Evolutionary conservation across 2,888 invertebrate species (phyloP), one percentile per base, ranked within the genome.

Genomic region (Teleiodes luculella): DNA sequence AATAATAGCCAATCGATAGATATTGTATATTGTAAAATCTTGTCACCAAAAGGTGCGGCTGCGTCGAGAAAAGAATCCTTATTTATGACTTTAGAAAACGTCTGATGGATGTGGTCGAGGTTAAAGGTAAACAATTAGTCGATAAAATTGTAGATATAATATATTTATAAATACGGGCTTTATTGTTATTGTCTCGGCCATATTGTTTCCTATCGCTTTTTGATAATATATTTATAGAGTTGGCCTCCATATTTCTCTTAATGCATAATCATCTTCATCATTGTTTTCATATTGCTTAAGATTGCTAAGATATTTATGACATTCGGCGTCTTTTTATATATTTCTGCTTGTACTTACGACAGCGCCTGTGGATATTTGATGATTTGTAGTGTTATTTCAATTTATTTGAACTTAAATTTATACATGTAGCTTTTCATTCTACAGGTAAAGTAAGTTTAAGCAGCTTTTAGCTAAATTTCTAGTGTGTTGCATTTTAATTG

Each of bases 81-180:
- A 52, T 52, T 53, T 53, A 56, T 46, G 20, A 45, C 50, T 50
- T 53, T 49, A 43, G 49, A 52, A 56, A 56, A 39, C 43, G 24
- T 45, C 14, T 43, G 36, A 56, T 52, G n/a, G 37, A 51, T 39
- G 55, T 11, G 35, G 18, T 7, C 5, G 28, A 48, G 52, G 52
- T 52, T 30, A 52, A 56, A 52, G 55, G 47, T 48, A 52, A 56
- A 52, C 48, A 56, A 56, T 52, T 56, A 52, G 33, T 33, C 24
- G 48, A 49, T 49, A 49, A 55, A 41, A 47, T 31, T 43, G 52
- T 52, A 10, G 14, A 18, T n/a, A n/a, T n/a, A n/a, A n/a, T n/a
- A n/a, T n/a, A n/a, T 50, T 45, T 46, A 31, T 55, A 49, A 37
- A 35, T 49, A 54, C 35, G 11, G 18, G 14, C 41, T 54, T 49